These are phyloP conservation scores for Aphelenchoides bicaudatus DNA, from an alignment of 2,888 invertebrate genomes.

Conservation along the genomic window DNA sequence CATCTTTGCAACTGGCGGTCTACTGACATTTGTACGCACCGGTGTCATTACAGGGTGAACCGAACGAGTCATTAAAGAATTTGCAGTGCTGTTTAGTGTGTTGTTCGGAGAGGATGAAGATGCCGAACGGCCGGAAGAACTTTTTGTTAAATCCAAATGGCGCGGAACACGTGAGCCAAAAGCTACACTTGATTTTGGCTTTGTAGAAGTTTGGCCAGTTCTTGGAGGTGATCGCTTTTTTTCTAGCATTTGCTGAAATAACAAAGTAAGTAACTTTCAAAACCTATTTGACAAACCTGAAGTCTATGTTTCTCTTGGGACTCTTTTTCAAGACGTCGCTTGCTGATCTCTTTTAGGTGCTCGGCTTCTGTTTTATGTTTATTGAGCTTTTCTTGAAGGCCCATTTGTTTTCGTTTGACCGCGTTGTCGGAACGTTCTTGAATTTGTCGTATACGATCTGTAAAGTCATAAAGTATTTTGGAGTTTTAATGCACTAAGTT, in stretches of 20 bases:
- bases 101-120: not conserved
- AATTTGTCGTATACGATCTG: conserved; percentile 29
- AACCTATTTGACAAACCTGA: not conserved
- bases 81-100: not conserved
- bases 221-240: too few relatives aligned
- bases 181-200: not conserved
- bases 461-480: conserved; percentile 26
- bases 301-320: conserved; percentile 20
- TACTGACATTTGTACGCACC: not conserved
- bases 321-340: conserved; percentile 26
- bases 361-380: conserved; percentile 34
- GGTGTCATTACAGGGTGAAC: not conserved
- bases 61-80: not conserved
- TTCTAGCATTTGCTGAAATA: not conserved
- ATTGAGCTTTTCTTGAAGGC: conserved; percentile 23
- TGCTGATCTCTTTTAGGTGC: conserved; percentile 35
- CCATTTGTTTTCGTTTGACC: conserved; percentile 32
- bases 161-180: conserved; percentile 5
- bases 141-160: not conserved
- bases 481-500: conserved; percentile 2
- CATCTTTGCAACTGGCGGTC: not conserved
- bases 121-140: not conserved
- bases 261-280: not conserved
- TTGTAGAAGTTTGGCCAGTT: too few relatives aligned
- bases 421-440: conserved; percentile 29